Percentiles rank a stretch among this genome's conserved stretches.
Conservation (phyloP, 1,140 invertebrate genomes). For the Tetramorium simillimum region DNA sequence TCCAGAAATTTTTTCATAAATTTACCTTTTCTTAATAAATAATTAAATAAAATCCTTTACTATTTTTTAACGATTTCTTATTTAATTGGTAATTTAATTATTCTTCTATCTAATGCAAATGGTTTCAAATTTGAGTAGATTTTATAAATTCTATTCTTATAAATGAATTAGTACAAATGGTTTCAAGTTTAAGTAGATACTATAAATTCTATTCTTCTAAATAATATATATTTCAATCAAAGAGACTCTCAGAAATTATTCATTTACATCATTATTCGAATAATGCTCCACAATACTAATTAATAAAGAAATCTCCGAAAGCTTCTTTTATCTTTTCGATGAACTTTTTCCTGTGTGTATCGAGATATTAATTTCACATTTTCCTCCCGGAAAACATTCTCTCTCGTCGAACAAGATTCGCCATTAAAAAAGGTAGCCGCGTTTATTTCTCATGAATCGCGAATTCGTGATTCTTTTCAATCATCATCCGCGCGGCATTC, state of each 20-base stretch:
- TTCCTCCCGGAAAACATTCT: background rate
- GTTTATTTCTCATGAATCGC: background rate
- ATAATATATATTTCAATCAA: background rate
- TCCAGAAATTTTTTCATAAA: background rate
- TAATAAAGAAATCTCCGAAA: slow-evolving; percentile 7
- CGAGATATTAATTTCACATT: background rate
- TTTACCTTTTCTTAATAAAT: background rate
- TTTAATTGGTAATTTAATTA: too few relatives aligned
- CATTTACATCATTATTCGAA: too few relatives aligned
- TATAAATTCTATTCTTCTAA: background rate
- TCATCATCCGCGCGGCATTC: background rate
- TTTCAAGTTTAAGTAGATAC: too few relatives aligned
- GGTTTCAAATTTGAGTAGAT: too few relatives aligned
- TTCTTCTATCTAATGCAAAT: background rate
- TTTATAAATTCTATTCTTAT: background rate
- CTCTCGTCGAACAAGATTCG: background rate
- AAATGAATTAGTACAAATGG: background rate
- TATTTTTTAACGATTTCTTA: background rate
- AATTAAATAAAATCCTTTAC: background rate
- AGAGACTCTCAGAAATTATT: background rate
- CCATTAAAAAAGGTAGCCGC: background rate
- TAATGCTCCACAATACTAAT: background rate
- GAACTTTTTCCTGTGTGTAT: background rate
- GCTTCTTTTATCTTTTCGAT: background rate
- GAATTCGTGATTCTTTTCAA: slow-evolving; percentile 27